Evolutionary conservation across 1,140 invertebrate genomes (phyloP), one percentile per base, ranked within the genome.

Genomic region (Babylonia areolata): DNA sequence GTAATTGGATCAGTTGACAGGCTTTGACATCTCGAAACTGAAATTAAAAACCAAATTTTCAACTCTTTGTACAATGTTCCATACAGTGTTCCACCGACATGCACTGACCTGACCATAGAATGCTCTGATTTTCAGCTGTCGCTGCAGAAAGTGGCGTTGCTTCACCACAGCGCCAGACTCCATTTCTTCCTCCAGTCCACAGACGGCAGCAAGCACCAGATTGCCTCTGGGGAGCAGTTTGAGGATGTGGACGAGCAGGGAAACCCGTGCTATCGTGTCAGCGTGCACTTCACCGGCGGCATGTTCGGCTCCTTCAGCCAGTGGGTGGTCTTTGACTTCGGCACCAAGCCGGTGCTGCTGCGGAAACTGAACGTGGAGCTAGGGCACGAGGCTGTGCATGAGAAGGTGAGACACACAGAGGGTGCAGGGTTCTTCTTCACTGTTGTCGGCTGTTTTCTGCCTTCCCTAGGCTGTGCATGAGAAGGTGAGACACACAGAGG

Each of bases 261-360:
- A 6, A 83, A 79, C 42, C 88, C 87, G 20, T 86, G 86, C 79
- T 93, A 91, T 82, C 87, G 73, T 69, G 89, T 92, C 35, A 86
- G 42, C 42, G 83, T 94, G 9, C 84, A 90, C 37, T 94, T 93
- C 84, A 90, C 85, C 64, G 91, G 90, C 0, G 90, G 90, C 39
- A 93, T 92, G 91, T 93, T 92, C 90, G 93, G 93, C 3, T 93
- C 92, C 1, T 93, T 93, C 73, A 91, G 86, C 69, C 93, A 93
- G 86, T 92, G 92, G 91, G 89, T 93, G 40, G 86, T 92, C 33
- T 92, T 93, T 89, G 92, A 93, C 87, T 93, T 93, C 87, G 92
- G 91, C 35, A 39, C 33, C 3, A 84, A 87, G 33, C 92, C 92
- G 15, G 90, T 92, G 0, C 64, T 93, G 28, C 87, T 90, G n/a